A percentile compares a stretch with the other conserved stretches of the same genome.
Evolutionary conservation across 2,797 vertebrate genomes (phyloP).

Genomic region (Lithobates sylvaticus): DNA sequence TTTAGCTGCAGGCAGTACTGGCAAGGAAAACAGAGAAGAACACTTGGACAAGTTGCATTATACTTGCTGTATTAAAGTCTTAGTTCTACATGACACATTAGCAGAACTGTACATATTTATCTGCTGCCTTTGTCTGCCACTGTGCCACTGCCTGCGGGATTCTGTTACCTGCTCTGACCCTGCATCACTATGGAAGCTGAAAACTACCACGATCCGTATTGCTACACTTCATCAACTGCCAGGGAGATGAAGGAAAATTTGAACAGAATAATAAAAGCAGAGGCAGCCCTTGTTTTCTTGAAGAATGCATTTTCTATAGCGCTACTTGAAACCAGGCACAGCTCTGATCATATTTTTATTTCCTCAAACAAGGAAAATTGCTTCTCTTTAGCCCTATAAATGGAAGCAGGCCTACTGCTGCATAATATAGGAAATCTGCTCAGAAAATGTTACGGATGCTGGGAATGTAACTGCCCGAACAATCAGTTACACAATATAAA

Average conservation of each 20-base stretch:
- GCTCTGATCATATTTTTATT: neutral
- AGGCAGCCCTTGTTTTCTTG: neutral
- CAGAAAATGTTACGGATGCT: neutral
- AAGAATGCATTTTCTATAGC: neutral
- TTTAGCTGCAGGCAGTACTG: slow-evolving; percentile 22
- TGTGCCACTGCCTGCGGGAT: neutral
- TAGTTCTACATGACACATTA: slow-evolving; percentile 21
- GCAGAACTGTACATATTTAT: slow-evolving; percentile 18
- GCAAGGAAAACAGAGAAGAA: slow-evolving; percentile 7
- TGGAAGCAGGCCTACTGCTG: neutral
- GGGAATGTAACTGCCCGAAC: neutral
- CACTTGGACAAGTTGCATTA: slow-evolving; percentile 22
- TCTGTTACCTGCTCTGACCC: slow-evolving; percentile 9
- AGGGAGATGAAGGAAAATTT: neutral
- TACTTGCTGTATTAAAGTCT: slow-evolving; percentile 32
- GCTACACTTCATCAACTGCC: slow-evolving; percentile 1
- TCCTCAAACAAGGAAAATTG: neutral
- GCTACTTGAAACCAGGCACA: no score
- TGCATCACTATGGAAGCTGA: neutral
- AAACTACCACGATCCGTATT: neutral
- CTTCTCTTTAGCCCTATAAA: neutral
- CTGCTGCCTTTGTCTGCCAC: slow-evolving; percentile 3
- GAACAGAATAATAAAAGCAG: neutral
- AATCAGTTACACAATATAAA: neutral
- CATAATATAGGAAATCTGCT: neutral